Evolutionary conservation across 2,113 vertebrate species (phyloP), one percentile per base, ranked within the genome.

Genomic region (Phylloscopus whistleri): DNA sequence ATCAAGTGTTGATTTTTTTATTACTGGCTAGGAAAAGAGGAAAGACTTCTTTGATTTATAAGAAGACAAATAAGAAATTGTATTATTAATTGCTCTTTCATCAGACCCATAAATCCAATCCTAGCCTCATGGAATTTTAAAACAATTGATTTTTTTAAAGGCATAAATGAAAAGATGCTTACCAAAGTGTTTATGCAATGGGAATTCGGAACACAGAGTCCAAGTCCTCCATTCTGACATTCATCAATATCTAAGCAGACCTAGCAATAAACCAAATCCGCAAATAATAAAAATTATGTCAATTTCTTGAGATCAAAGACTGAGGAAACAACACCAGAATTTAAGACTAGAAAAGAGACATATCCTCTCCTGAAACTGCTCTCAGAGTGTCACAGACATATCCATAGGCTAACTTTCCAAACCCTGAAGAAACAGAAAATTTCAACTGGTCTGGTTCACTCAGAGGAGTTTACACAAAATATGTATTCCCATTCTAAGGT

Each of bases 151-250:
- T 67, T 94, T 94, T 73, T 84, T 24, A 79, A 90, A 96, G 81
- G 15, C 20, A 52, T 19, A 74, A 73, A 87, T 73, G 4, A 92
- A 93, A 84, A 81, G 12, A 21, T 13, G 16, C 98, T 99, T 98
- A 99, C 99, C 96, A 98, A 81, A 33, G 98, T 99, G 96, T 99
- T 99, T 94, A 98, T 94, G 93, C 99, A 99, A 87, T 98, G 84
- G 13, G 99, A 99, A 97, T 99, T 99, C 27, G 97, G 92, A 79
- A 98, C 98, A 16, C 99, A 99, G 4, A 98, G 98, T 94, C 99
- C 99, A n/a, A 98, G 98, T 72, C 98, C 97, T 60, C 95, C 96
- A 30, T 91, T 97, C 77, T 95, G 97, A 96, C 99, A 99, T 97
- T 99, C 99, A 76, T 99, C 99, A 62, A 99, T 97, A 80, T 99